These are phyloP conservation scores for Gymnothorax javanicus DNA, from an alignment of 2,797 vertebrate genomes.

Conservation along the genomic window DNA sequence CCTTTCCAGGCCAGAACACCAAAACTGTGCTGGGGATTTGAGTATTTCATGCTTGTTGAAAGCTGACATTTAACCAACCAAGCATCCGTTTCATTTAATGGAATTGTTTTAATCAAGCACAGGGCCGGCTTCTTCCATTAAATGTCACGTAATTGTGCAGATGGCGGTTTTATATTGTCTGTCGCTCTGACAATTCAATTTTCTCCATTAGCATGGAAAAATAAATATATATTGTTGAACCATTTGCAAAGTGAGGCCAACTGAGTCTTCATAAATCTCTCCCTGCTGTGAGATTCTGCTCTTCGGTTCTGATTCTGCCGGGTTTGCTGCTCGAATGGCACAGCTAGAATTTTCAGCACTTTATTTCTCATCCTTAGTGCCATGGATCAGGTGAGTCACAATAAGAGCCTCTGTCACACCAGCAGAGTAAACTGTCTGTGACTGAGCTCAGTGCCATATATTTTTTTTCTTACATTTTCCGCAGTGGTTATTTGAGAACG, in stretches of 20 bases:
- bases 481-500: background rate
- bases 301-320: background rate
- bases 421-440: background rate
- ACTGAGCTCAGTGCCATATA: background rate
- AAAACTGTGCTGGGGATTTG: no score
- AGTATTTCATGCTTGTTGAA: background rate
- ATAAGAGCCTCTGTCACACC: background rate
- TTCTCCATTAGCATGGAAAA: background rate
- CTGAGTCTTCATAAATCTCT: background rate
- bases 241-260: background rate
- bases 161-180: background rate
- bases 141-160: background rate
- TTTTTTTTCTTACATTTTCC: background rate
- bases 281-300: background rate
- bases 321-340: background rate
- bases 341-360: background rate
- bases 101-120: slow-evolving; percentile 3
- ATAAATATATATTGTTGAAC: background rate
- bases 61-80: slow-evolving; percentile 29
- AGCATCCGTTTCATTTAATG: slow-evolving; percentile 22
- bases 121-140: background rate
- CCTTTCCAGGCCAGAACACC: no score
- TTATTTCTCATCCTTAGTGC: background rate
- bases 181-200: slow-evolving; percentile 4
- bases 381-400: background rate